Percentiles rank a stretch among this genome's conserved stretches.
Evolutionary conservation across 1,140 invertebrate species (phyloP).

Genomic region (Bombus ignitus): DNA sequence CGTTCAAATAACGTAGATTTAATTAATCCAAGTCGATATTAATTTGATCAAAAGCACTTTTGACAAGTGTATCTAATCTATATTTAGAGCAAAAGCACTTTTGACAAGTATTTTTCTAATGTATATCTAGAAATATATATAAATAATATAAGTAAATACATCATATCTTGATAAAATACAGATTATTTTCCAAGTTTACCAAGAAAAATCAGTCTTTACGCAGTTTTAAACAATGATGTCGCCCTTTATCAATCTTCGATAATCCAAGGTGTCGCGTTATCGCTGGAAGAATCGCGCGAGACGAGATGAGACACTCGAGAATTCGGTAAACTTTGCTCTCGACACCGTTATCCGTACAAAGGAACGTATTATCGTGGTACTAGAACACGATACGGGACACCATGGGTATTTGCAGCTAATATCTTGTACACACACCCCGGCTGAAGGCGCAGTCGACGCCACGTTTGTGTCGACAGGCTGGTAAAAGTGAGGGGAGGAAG

Average conservation of each 20-base stretch:
- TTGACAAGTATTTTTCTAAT: too few species aligned
- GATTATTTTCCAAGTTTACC: too few species aligned
- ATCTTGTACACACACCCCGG: constrained; percentile 75
- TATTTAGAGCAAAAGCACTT: too few species aligned
- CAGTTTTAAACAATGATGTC: constrained; percentile 14
- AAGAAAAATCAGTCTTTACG: neutral
- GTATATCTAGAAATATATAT: too few species aligned
- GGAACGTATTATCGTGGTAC: constrained; percentile 69
- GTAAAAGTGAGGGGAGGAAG: constrained; percentile 39
- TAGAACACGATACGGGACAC: constrained; percentile 68
- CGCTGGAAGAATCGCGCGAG: constrained; percentile 45
- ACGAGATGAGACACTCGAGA: constrained; percentile 28
- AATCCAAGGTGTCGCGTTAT: constrained; percentile 39
- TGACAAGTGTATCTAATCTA: too few species aligned
- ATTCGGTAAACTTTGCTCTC: constrained; percentile 66
- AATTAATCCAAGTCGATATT: too few species aligned
- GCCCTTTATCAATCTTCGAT: constrained; percentile 33
- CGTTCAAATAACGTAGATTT: too few species aligned
- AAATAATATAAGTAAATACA: neutral
- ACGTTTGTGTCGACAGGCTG: constrained; percentile 32
- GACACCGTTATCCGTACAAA: constrained; percentile 62
- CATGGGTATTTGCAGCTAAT: constrained; percentile 77
- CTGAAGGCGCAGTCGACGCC: constrained; percentile 24
- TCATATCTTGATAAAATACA: too few species aligned
- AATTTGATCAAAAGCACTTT: too few species aligned